Conservation (phyloP, 2,888 invertebrate species). For the Patella caerulea region DNA sequence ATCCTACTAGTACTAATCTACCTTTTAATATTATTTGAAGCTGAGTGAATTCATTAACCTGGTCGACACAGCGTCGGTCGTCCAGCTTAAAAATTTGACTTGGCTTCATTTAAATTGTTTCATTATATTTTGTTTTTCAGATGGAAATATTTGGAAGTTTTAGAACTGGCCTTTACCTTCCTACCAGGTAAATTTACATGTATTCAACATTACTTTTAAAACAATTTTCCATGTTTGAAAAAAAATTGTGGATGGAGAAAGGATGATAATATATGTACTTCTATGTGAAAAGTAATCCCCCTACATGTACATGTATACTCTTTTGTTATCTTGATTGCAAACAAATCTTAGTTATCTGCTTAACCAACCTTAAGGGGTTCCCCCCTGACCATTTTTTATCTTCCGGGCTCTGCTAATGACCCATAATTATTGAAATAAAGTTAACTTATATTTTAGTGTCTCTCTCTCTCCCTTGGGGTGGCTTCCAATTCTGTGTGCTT, state of each 20-base stretch:
- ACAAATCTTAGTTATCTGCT: no score
- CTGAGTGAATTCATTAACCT: neutral
- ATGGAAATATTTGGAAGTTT: constrained; percentile 99
- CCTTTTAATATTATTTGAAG: neutral
- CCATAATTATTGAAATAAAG: no score
- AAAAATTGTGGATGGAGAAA: no score
- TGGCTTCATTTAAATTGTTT: neutral
- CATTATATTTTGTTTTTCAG: constrained; percentile 66
- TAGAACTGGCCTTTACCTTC: constrained; percentile 96
- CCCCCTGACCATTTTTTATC: no score
- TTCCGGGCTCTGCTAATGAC: no score
- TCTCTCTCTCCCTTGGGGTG: neutral
- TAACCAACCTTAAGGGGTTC: no score
- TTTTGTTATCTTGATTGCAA: no score
- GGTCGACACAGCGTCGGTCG: neutral
- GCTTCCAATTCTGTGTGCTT: neutral
- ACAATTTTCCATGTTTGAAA: no score
- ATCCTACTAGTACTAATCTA: neutral
- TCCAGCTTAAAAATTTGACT: neutral
- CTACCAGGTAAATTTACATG: constrained; percentile 87
- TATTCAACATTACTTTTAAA: neutral
- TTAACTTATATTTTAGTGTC: no score
- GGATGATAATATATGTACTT: no score
- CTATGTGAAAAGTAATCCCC: no score
- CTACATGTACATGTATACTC: no score